Conservation (phyloP, 2,113 vertebrate species). For the Cynocephalus volans region DNA sequence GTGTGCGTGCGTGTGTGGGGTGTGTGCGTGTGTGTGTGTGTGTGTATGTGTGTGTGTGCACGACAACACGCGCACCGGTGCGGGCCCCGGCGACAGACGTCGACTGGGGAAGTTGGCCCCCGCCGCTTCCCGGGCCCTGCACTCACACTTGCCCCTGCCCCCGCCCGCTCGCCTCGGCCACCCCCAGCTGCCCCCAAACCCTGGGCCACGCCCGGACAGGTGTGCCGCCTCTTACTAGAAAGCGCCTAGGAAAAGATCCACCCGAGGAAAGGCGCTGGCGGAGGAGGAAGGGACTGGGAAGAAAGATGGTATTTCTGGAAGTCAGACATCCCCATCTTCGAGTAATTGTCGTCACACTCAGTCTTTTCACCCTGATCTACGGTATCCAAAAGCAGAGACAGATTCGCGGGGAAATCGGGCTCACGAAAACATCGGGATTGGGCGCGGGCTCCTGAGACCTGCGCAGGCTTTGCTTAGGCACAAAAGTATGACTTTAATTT, state of each 20-base stretch:
- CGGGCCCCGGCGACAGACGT: background rate
- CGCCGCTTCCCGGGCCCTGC: background rate
- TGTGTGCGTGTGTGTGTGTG: background rate
- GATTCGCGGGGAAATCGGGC: background rate
- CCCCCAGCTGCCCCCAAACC: background rate
- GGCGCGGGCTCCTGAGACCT: constrained; percentile 55
- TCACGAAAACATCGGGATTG: background rate
- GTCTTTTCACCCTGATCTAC: background rate
- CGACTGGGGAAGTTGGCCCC: background rate
- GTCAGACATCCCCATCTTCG: background rate
- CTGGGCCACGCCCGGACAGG: background rate
- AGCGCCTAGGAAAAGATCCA: background rate
- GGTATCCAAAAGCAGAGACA: background rate
- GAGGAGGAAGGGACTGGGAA: background rate
- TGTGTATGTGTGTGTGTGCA: background rate
- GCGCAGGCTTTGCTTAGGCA: constrained; percentile 56
- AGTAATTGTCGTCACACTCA: background rate
- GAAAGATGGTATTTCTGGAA: background rate
- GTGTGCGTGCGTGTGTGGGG: background rate
- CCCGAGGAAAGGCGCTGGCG: background rate
- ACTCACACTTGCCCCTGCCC: background rate
- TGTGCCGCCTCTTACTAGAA: background rate
- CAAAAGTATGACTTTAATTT: constrained; percentile 82
- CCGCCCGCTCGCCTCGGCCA: too few species aligned
- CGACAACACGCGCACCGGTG: constrained; percentile 1